Conservation (phyloP, 2,888 invertebrate species). For the Agrotis exclamationis region DNA sequence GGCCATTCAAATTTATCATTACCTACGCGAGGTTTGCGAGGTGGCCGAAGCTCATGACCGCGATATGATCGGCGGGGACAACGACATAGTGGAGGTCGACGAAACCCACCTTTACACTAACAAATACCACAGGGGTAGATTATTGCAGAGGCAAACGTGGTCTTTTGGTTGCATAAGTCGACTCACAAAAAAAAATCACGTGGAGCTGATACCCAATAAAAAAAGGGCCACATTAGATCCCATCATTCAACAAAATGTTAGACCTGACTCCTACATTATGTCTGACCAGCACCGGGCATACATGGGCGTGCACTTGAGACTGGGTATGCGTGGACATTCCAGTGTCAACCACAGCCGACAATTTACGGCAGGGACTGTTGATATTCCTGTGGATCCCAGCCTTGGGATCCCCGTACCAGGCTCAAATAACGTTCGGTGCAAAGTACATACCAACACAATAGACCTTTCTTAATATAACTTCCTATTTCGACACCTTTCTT, state of each 20-base stretch:
- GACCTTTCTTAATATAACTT: too few relatives aligned
- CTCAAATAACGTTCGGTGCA: constrained; percentile 17
- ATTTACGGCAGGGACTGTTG: constrained; percentile 27
- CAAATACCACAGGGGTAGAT: constrained; percentile 21
- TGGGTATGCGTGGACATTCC: constrained; percentile 29
- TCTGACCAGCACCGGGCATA: constrained; percentile 27
- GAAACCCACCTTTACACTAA: constrained; percentile 13
- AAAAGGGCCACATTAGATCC: constrained; percentile 24
- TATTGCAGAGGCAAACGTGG: constrained; percentile 31
- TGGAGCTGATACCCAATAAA: constrained; percentile 19
- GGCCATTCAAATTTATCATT: background rate
- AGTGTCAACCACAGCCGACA: constrained; percentile 20
- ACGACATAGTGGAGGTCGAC: constrained; percentile 29
- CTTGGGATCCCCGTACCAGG: constrained; percentile 26
- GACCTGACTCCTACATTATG: constrained; percentile 7
- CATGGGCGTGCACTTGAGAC: constrained; percentile 16
- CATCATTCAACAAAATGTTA: constrained; percentile 14
- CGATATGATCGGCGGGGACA: constrained; percentile 13
- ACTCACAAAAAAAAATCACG: constrained; percentile 12
- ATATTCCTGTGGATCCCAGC: constrained; percentile 30
- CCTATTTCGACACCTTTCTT: too few relatives aligned
- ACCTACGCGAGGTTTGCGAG: constrained; percentile 18
- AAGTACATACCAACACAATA: constrained; percentile 1
- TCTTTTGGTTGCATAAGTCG: constrained; percentile 21
- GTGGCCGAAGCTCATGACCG: constrained; percentile 24